phyloP scores from a whole-genome alignment of 2,888 invertebrate species.

The Zhengitettix transpicula region DNA sequence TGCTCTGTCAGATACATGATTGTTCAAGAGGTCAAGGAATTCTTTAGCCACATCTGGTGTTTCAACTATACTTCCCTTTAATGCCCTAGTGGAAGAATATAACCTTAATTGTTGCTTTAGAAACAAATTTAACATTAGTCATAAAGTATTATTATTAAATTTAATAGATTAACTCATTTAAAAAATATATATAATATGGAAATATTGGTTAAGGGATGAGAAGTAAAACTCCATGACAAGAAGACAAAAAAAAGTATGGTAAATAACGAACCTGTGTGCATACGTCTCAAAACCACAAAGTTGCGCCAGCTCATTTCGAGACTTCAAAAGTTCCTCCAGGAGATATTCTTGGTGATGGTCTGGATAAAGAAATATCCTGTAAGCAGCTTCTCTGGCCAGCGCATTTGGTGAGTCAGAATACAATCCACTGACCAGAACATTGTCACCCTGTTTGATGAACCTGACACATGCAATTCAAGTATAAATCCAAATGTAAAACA shows the following conservation, averaged over 20 bases:
- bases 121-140: too few species aligned
- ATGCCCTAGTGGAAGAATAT: constrained; percentile 38
- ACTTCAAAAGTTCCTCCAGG: constrained; percentile 51
- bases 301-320: constrained; percentile 62
- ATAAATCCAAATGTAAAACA: too few species aligned
- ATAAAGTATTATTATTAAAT: too few species aligned
- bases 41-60: constrained; percentile 59
- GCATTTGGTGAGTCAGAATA: constrained; percentile 70
- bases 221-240: too few species aligned
- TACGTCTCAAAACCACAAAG: constrained; percentile 82
- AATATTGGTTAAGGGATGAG: too few species aligned
- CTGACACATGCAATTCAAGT: constrained; percentile 19
- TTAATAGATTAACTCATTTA: too few species aligned
- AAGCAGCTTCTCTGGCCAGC: constrained; percentile 71
- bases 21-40: constrained; percentile 62
- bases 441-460: constrained; percentile 49
- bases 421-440: constrained; percentile 60
- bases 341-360: constrained; percentile 58
- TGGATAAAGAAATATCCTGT: constrained; percentile 67
- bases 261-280: constrained; percentile 47
- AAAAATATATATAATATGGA: too few species aligned
- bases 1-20: constrained; percentile 51
- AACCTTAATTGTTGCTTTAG: not conserved
- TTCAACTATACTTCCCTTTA: constrained; percentile 75
- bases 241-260: not conserved